A percentile compares a stretch with the other conserved stretches of the same genome.
Conservation (phyloP, 1,140 invertebrate species). For the Oedothorax gibbosus region DNA sequence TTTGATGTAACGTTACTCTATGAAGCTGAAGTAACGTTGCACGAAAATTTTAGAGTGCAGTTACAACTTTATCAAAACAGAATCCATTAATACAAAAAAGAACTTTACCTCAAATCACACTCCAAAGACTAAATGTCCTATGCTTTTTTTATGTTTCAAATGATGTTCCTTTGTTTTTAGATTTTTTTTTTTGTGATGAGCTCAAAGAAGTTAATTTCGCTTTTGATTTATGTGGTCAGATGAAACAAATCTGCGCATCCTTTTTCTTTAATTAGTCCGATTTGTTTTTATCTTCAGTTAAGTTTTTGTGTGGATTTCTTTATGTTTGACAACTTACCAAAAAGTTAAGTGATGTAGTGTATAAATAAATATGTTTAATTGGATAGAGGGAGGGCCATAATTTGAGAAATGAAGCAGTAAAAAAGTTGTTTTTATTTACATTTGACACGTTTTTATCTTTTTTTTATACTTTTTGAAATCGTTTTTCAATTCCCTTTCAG, state of each 20-base stretch:
- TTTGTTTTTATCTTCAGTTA: slow-evolving; percentile 14
- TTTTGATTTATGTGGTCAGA: slow-evolving; percentile 32
- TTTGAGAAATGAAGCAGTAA: no score
- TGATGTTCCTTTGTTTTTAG: background rate
- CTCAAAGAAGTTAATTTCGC: slow-evolving; percentile 26
- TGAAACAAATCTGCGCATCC: slow-evolving; percentile 30
- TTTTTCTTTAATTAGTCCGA: slow-evolving; percentile 32
- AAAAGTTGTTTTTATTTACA: no score
- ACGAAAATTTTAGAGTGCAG: no score
- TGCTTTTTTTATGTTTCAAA: background rate
- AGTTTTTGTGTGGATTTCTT: background rate
- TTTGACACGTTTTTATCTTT: no score
- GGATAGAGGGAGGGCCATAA: background rate
- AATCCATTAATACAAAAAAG: no score
- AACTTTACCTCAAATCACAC: no score
- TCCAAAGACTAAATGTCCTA: background rate
- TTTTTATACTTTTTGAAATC: no score
- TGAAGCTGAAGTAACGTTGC: no score
- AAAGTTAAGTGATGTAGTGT: slow-evolving; percentile 17
- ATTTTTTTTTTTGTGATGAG: background rate
- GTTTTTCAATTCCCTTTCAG: no score
- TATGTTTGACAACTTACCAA: background rate
- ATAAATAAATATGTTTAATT: slow-evolving; percentile 22
- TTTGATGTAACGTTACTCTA: no score
- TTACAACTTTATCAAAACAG: no score